Conservation (phyloP, 2,113 vertebrate species). For the Thalassoma bifasciatum region DNA sequence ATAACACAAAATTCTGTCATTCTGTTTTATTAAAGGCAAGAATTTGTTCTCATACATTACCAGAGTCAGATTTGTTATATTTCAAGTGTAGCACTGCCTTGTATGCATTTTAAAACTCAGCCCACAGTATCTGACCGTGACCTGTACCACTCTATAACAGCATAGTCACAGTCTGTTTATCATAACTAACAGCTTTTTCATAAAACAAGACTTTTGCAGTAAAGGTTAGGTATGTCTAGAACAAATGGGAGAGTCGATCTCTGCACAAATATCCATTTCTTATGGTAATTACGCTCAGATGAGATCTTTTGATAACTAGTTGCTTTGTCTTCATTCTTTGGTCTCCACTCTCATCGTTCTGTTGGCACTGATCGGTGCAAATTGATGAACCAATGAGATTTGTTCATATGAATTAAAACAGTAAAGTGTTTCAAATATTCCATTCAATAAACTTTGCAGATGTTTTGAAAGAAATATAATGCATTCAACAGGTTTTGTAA, state of each 20-base stretch:
- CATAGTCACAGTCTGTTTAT: background rate
- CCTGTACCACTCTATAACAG: conserved; percentile 2
- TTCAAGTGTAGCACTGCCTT: conserved; percentile 33
- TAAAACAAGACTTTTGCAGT: background rate
- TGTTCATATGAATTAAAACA: background rate
- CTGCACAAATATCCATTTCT: conserved; percentile 7
- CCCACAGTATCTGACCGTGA: background rate
- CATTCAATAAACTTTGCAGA: background rate
- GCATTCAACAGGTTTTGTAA: background rate
- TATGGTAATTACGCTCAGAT: conserved; percentile 1
- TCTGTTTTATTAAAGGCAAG: conserved; percentile 21
- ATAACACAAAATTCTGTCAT: conserved; percentile 1
- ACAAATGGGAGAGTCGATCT: background rate
- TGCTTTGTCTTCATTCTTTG: background rate
- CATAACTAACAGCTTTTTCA: conserved; percentile 24
- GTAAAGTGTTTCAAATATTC: background rate
- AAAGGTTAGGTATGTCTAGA: background rate
- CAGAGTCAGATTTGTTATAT: conserved; percentile 2
- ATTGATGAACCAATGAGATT: background rate
- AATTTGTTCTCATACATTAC: conserved; percentile 18
- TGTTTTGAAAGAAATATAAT: background rate
- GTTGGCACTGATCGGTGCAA: background rate
- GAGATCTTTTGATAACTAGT: background rate
- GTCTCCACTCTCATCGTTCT: background rate
- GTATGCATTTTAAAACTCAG: conserved; percentile 15